Conservation (phyloP, 2,797 vertebrate genomes). For the Enteromius unitaeniatus region DNA sequence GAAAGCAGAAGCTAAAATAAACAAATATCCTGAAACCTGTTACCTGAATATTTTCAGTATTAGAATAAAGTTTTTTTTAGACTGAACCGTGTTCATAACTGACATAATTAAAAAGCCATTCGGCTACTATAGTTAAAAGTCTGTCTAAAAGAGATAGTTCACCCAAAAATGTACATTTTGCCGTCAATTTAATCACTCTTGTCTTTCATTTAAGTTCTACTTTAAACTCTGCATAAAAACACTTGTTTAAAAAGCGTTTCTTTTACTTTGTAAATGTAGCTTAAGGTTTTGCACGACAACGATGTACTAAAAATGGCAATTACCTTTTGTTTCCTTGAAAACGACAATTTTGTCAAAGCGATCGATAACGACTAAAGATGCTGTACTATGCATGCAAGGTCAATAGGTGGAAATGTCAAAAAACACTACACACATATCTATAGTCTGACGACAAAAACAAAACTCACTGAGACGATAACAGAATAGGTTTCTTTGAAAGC, state of each 20-base stretch:
- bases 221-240: neutral
- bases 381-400: neutral
- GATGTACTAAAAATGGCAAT: neutral
- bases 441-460: neutral
- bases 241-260: neutral
- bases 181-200: neutral
- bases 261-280: neutral
- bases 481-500: neutral
- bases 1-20: neutral
- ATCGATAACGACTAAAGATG: neutral
- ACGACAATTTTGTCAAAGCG: neutral
- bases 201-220: neutral
- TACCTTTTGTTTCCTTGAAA: neutral
- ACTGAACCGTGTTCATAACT: neutral
- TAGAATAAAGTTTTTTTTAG: neutral
- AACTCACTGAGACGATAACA: neutral
- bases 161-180: neutral
- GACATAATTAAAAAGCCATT: neutral
- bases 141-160: neutral
- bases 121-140: neutral
- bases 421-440: neutral
- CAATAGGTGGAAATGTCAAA: neutral
- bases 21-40: neutral
- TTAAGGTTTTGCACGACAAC: neutral
- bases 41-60: neutral